These are phyloP conservation scores for Piprites chloris DNA, from an alignment of 2,113 vertebrate genomes.

Conservation along the genomic window DNA sequence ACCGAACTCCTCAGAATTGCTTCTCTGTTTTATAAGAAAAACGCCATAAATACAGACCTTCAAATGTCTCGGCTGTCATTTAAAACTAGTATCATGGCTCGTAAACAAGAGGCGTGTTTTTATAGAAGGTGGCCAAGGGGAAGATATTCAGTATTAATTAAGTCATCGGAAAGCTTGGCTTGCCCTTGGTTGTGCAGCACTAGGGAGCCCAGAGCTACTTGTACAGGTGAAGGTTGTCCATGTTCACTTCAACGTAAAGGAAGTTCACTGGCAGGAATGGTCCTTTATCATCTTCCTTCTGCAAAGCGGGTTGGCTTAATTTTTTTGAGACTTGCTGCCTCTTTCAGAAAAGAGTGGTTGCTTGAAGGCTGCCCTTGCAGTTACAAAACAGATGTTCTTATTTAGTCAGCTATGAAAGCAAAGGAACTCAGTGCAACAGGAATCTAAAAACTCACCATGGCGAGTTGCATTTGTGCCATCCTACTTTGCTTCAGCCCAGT, in stretches of 20 bases:
- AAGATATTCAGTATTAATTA: neutral
- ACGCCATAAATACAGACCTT: accelerated
- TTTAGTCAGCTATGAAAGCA: neutral
- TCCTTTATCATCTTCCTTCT: neutral
- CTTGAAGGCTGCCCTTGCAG: neutral
- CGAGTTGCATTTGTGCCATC: neutral
- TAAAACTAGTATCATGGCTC: neutral
- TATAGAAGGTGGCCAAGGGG: neutral
- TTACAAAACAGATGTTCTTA: neutral
- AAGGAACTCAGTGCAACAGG: neutral
- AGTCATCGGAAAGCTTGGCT: neutral
- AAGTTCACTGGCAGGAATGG: neutral
- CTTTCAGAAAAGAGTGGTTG: neutral
- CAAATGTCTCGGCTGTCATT: accelerated
- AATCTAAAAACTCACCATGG: neutral
- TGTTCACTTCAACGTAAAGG: neutral
- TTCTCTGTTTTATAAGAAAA: neutral
- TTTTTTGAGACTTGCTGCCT: neutral
- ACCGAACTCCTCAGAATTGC: accelerated
- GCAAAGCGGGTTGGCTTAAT: neutral
- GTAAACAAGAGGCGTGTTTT: accelerated
- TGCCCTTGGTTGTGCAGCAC: accelerated
- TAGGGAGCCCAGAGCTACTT: neutral
- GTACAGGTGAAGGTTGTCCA: accelerated
- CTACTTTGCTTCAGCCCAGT: neutral